Evolutionary conservation across 2,113 vertebrate species (phyloP).

Genomic region (Nesoenas mayeri): DNA sequence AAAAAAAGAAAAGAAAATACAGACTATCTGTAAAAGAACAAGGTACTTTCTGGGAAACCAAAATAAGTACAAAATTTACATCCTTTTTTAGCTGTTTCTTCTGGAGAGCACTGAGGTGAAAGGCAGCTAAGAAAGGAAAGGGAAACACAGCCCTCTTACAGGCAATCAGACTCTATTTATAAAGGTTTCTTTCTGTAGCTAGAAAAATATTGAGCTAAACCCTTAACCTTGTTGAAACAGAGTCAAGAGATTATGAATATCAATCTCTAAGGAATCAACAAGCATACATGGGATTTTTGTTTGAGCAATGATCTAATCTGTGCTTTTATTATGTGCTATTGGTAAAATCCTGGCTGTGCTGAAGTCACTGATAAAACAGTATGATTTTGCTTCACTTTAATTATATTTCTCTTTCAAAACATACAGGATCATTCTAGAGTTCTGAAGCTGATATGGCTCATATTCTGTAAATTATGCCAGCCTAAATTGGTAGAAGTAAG

Average conservation of each 20-base stretch:
- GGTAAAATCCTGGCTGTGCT: neutral
- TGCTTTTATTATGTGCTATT: constrained; percentile 4
- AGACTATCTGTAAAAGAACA: neutral
- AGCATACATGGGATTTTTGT: constrained; percentile 20
- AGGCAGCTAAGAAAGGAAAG: neutral
- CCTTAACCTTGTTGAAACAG: constrained; percentile 43
- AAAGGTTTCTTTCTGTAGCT: constrained; percentile 6
- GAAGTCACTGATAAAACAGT: neutral
- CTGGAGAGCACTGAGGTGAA: neutral
- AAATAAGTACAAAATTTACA: neutral
- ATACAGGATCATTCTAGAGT: neutral
- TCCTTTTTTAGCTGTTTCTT: neutral
- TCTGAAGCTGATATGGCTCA: neutral
- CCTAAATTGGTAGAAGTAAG: neutral
- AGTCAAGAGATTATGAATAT: constrained; percentile 47
- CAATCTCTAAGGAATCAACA: constrained; percentile 29
- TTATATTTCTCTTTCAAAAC: constrained; percentile 17
- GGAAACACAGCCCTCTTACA: neutral
- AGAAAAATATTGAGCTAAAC: constrained; percentile 39
- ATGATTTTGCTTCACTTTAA: constrained; percentile 7
- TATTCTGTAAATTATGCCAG: neutral
- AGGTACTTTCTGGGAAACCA: neutral
- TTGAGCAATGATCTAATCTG: constrained; percentile 51
- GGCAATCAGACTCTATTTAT: neutral
- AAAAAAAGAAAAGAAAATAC: neutral